Percentiles rank a stretch among this genome's conserved stretches.
Conservation (phyloP, 2,113 vertebrate species). For the Callithrix jacchus region DNA sequence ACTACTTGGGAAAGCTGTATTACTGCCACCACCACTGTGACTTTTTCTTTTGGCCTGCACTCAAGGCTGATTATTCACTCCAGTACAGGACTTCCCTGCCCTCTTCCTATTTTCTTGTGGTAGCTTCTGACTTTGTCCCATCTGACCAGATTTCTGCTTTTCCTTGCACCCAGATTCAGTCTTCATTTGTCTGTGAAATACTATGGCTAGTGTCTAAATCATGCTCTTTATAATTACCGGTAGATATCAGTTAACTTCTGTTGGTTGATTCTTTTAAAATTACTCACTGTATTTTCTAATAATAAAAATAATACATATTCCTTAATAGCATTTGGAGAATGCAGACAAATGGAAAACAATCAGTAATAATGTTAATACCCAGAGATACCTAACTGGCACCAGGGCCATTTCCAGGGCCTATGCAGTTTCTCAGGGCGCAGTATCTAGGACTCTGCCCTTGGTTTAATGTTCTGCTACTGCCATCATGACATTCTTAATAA, state of each 20-base stretch:
- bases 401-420: neutral
- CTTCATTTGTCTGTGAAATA: neutral
- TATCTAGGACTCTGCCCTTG: neutral
- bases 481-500: neutral
- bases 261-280: conserved; percentile 10
- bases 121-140: neutral
- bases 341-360: neutral
- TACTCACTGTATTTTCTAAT: neutral
- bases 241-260: neutral
- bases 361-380: neutral
- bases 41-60: neutral
- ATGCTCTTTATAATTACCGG: neutral
- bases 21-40: neutral
- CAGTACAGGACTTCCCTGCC: neutral
- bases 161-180: neutral
- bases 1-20: neutral
- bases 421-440: neutral
- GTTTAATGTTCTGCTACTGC: neutral
- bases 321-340: neutral
- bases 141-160: neutral
- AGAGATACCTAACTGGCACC: neutral
- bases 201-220: neutral
- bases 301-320: conserved; percentile 15
- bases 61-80: neutral
- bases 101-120: neutral